phyloP scores from a whole-genome alignment of 2,797 vertebrate genomes.

The Ataeniobius toweri region DNA sequence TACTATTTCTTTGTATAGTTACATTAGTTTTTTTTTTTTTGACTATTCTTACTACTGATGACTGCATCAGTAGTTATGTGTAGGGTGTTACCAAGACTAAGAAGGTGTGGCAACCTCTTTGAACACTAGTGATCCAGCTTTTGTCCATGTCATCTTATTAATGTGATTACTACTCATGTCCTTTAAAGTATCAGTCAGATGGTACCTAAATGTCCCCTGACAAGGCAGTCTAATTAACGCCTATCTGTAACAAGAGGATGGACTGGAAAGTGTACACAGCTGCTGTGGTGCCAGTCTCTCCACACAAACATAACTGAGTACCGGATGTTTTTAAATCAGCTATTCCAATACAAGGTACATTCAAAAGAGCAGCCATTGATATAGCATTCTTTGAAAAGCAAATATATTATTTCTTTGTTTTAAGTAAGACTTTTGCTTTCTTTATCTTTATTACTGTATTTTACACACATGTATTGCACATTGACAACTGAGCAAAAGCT shows the following conservation, averaged over 20 bases:
- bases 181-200: slow-evolving; percentile 18
- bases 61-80: slow-evolving; percentile 15
- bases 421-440: neutral
- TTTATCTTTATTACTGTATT: neutral
- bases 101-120: neutral
- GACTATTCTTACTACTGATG: slow-evolving; percentile 5
- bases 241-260: slow-evolving; percentile 52
- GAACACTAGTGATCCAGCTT: neutral
- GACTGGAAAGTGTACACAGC: slow-evolving; percentile 77
- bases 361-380: slow-evolving; percentile 51
- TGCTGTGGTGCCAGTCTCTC: slow-evolving; percentile 63
- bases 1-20: slow-evolving; percentile 22
- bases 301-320: slow-evolving; percentile 69
- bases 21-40: slow-evolving; percentile 57
- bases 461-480: slow-evolving; percentile 6
- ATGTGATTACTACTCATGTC: slow-evolving; percentile 1
- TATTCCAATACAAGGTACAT: slow-evolving; percentile 45
- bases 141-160: neutral
- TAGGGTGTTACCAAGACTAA: slow-evolving; percentile 14
- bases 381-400: slow-evolving; percentile 2
- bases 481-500: slow-evolving; percentile 20
- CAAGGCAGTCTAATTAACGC: slow-evolving; percentile 53
- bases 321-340: slow-evolving; percentile 59
- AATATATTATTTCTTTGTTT: neutral
- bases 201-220: slow-evolving; percentile 13